Base-by-base conservation (phyloP, 2,113 vertebrate species). In the Piprites chloris region DNA sequence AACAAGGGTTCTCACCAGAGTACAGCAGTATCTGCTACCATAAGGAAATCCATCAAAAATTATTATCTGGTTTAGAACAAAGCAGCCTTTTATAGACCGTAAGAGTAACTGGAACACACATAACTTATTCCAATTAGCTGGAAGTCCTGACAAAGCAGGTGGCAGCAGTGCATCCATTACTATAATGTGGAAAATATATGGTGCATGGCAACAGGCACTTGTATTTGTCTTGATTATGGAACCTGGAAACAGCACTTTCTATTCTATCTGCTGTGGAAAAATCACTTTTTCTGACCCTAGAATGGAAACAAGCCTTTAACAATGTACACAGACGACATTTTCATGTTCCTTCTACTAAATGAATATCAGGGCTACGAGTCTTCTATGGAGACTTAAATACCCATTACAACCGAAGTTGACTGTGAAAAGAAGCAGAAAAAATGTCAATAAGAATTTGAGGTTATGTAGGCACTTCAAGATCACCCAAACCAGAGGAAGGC, bases 71-170 rank as follows among this genome's bases (percentile, higher is more conserved):
- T 73, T 94, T 95, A 96, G 97, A 84, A 96, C 86, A 95, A 97
- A 96, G 92, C 24, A 93, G 75, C 65, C 90, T 90, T 97, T 97
- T 96, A 87, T 77, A 95, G 90, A 94, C 84, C 35, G 0, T 93
- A 95, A 96, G 61, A 89, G 77, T 88, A 94, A 95, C 85, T 82
- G 73, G 96, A 97, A 96, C 67, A 92, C 82, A 87, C 92, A 97
- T 96, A 97, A 98, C 59, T 97, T 97, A 97, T 66, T 69, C 96
- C 93, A 98, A 96, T 97, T 98, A 98, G 95, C 84, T 93, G 78
- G 49, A 96, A 96, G 82, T 92, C 86, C 87, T 97, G 92, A 96
- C 97, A 97, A 75, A 94, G 47, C 94, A 94, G 85, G 97, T 94
- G 87, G 87, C 53, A 97, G 84, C 50, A 79, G 82, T 47, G 92